A percentile compares a stretch with the other conserved stretches of the same genome.
These are phyloP conservation scores for Anadara kagoshimensis DNA, from an alignment of 1,140 invertebrate genomes.

Conservation along the genomic window DNA sequence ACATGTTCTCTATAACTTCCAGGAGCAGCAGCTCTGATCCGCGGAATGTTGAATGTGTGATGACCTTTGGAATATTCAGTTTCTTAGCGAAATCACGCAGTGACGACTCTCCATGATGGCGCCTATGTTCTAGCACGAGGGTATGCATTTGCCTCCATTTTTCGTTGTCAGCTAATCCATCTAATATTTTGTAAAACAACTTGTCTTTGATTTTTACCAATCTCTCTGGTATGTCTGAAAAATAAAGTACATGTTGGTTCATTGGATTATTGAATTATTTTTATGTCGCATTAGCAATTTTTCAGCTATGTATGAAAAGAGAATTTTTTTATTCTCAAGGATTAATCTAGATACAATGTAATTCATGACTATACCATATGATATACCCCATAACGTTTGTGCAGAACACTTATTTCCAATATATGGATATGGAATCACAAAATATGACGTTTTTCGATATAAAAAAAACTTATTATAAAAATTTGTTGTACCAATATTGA, in stretches of 20 bases:
- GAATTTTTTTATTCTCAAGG: too few species aligned
- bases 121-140: conserved; percentile 42
- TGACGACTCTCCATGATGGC: conserved; percentile 30
- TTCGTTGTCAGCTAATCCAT: conserved; percentile 38
- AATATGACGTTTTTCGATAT: too few species aligned
- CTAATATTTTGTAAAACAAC: conserved; percentile 41
- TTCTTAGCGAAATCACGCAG: conserved; percentile 43
- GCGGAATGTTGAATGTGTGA: conserved; percentile 19
- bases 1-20: conserved; percentile 40
- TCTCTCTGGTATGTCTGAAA: conserved; percentile 52
- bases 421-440: too few species aligned
- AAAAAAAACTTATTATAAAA: too few species aligned
- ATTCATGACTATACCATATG: too few species aligned
- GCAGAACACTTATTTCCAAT: too few species aligned
- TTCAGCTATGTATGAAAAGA: too few species aligned
- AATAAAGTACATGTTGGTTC: conserved; percentile 10
- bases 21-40: conserved; percentile 23
- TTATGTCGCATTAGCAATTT: too few species aligned
- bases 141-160: conserved; percentile 57
- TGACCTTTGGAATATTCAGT: conserved; percentile 38
- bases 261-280: too few species aligned
- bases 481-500: too few species aligned
- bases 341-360: too few species aligned
- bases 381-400: too few species aligned
- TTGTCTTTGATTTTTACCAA: conserved; percentile 36